phyloP scores from a whole-genome alignment of 2,113 vertebrate species.

The Heterochromis multidens region DNA sequence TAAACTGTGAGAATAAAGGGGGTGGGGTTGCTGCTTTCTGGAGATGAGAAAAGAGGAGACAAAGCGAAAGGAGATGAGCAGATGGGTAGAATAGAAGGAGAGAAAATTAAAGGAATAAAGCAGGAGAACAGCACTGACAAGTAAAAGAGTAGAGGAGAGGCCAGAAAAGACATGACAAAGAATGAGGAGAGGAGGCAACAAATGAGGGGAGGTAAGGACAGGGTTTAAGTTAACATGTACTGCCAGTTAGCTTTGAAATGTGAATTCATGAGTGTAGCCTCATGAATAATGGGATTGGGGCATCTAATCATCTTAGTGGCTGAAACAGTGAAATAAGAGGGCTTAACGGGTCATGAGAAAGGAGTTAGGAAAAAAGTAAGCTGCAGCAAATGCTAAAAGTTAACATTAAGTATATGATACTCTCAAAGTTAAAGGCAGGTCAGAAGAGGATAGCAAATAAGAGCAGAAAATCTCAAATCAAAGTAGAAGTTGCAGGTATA shows the following conservation, averaged over 20 bases:
- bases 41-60: constrained; percentile 9
- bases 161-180: background rate
- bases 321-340: background rate
- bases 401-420: background rate
- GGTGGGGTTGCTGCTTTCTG: background rate
- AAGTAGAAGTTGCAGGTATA: background rate
- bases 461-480: background rate
- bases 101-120: background rate
- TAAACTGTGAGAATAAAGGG: background rate
- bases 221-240: background rate
- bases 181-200: background rate
- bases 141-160: background rate
- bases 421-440: background rate
- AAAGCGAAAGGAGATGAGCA: background rate
- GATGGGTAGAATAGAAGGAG: background rate
- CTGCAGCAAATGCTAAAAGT: background rate
- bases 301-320: constrained; percentile 12
- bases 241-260: constrained; percentile 24
- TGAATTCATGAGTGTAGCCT: constrained; percentile 28
- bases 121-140: background rate
- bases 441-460: background rate
- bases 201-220: background rate
- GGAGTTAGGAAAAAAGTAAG: background rate
- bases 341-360: background rate
- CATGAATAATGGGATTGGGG: constrained; percentile 15